Evolutionary conservation across 1,140 invertebrate genomes (phyloP).

Genomic region (Drosophila bifasciata): DNA sequence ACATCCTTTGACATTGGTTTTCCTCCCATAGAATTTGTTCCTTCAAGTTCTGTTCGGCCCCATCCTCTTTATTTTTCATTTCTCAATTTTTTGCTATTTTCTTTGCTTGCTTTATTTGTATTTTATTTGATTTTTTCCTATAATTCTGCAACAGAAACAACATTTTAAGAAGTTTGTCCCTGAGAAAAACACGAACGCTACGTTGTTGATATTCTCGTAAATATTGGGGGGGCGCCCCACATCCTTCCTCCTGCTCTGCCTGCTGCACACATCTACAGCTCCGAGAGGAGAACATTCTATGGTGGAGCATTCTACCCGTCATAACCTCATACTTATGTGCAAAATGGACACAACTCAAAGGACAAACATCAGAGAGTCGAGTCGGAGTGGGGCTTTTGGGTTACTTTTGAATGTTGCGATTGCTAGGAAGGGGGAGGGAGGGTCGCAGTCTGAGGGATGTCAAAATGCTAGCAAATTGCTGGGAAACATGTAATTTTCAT

Average conservation of each 20-base stretch:
- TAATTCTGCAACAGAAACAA: constrained; percentile 63
- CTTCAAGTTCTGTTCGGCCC: background rate
- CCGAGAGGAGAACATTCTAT: background rate
- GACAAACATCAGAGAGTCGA: constrained; percentile 40
- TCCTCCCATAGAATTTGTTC: too few relatives aligned
- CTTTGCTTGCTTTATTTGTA: constrained; percentile 48
- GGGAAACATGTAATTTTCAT: constrained; percentile 82
- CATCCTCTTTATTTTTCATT: constrained; percentile 10
- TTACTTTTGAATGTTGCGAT: background rate
- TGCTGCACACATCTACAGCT: background rate
- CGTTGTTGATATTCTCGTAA: constrained; percentile 65
- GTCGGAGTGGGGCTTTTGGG: constrained; percentile 3
- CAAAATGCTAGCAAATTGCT: constrained; percentile 75
- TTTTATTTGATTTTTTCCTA: constrained; percentile 71
- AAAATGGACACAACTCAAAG: constrained; percentile 38
- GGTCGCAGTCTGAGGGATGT: constrained; percentile 61
- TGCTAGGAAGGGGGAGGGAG: background rate
- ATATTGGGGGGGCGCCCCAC: constrained; percentile 70
- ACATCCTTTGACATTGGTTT: background rate
- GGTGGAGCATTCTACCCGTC: background rate
- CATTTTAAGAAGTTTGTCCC: constrained; percentile 76
- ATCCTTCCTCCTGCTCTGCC: background rate
- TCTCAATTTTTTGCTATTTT: constrained; percentile 54
- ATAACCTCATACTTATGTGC: constrained; percentile 31
- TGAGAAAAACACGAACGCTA: constrained; percentile 71